Conservation (phyloP, 2,113 vertebrate genomes). For the Delphinapterus leucas region DNA sequence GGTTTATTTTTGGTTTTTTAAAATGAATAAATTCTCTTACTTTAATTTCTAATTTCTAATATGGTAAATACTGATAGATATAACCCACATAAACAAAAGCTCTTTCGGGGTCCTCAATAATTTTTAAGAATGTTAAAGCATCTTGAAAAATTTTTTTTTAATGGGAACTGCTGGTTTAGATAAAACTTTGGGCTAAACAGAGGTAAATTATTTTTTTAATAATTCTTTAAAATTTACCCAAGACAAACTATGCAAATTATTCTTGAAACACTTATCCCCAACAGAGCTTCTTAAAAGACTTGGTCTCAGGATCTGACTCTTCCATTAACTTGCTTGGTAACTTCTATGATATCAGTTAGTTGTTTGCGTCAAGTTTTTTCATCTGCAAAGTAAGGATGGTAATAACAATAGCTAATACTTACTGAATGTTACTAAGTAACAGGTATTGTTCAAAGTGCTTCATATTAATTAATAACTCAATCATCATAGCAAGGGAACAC, state of each 20-base stretch:
- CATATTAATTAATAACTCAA: background rate
- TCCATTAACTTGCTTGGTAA: background rate
- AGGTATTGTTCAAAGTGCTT: background rate
- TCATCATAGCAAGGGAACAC: background rate
- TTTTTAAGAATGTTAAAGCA: background rate
- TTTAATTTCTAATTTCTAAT: background rate
- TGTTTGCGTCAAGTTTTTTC: background rate
- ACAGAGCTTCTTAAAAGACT: background rate
- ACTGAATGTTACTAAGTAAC: background rate
- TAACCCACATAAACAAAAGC: background rate
- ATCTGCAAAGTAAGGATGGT: background rate
- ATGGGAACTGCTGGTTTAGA: background rate
- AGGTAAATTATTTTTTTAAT: background rate
- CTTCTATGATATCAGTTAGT: background rate
- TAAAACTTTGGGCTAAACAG: background rate
- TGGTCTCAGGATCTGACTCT: background rate
- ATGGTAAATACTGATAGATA: background rate
- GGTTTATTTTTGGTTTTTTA: background rate
- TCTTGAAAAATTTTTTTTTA: background rate
- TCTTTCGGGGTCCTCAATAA: background rate
- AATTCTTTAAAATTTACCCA: background rate
- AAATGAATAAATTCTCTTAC: background rate
- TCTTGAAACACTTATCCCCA: background rate
- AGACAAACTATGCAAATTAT: background rate
- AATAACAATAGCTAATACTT: background rate